These are phyloP conservation scores for Pelecanus crispus DNA, from an alignment of 2,113 vertebrate species.

Conservation along the genomic window DNA sequence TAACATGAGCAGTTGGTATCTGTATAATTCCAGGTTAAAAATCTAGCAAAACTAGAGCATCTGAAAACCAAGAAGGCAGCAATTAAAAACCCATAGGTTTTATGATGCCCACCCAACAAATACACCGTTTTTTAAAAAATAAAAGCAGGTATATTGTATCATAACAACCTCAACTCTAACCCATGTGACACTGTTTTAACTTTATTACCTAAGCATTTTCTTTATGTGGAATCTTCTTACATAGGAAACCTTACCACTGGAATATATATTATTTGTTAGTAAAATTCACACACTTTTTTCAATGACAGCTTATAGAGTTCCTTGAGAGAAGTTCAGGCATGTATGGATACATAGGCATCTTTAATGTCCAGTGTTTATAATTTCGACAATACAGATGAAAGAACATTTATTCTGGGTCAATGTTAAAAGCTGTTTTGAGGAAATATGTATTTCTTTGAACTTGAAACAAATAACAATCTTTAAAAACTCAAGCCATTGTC, in stretches of 20 bases:
- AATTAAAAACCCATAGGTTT: not conserved
- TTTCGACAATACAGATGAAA: constrained; percentile 1
- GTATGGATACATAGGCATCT: not conserved
- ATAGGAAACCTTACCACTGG: not conserved
- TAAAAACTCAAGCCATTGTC: constrained; percentile 31
- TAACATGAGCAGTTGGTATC: not conserved
- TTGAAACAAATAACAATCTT: constrained; percentile 2
- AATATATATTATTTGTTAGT: not conserved
- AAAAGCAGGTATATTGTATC: not conserved
- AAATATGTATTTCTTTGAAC: constrained; percentile 52
- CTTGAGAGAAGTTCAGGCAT: not conserved
- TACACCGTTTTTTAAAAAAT: not conserved
- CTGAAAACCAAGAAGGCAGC: not conserved
- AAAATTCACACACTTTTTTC: not conserved
- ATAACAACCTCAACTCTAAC: not conserved
- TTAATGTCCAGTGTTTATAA: not conserved
- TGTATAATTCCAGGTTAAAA: not conserved
- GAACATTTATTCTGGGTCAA: constrained; percentile 28
- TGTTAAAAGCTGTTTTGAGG: not conserved
- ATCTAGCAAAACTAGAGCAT: not conserved
- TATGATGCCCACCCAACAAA: not conserved
- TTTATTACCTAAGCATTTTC: not conserved
- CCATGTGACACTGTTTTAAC: not conserved
- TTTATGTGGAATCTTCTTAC: not conserved
- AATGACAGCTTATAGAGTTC: not conserved